phyloP scores from a whole-genome alignment of 2,113 vertebrate genomes.

The Antigone vipio region DNA sequence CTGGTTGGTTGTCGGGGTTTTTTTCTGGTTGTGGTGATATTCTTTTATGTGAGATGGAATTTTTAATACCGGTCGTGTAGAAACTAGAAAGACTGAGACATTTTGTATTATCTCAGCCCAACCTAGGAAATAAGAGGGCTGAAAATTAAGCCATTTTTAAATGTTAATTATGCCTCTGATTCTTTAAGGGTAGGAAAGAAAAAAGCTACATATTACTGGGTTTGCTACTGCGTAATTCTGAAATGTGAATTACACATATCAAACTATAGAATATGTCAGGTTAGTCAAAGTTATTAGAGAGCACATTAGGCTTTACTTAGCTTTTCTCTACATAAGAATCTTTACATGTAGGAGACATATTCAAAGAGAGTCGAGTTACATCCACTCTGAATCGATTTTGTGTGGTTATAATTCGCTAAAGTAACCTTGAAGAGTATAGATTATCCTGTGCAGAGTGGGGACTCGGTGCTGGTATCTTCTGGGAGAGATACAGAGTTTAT shows the following conservation, averaged over 20 bases:
- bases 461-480: not conserved
- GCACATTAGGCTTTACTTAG: not conserved
- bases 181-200: not conserved
- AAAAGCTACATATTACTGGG: not conserved
- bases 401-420: not conserved
- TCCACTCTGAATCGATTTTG: not conserved
- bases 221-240: not conserved
- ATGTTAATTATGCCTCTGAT: not conserved
- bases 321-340: not conserved
- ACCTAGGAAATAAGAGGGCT: not conserved
- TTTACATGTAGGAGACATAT: not conserved
- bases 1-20: too few species aligned
- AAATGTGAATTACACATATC: not conserved
- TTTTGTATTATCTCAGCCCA: not conserved
- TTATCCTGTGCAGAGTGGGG: not conserved
- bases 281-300: not conserved
- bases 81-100: not conserved
- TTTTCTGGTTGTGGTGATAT: not conserved
- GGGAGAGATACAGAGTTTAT: not conserved
- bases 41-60: not conserved
- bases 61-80: not conserved
- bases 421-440: not conserved
- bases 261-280: not conserved
- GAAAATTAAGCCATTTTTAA: not conserved
- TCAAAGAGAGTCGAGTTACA: not conserved